Evolutionary conservation across 2,888 invertebrate genomes (phyloP), one percentile per base, ranked within the genome.

Genomic region (Suillia variegata): DNA sequence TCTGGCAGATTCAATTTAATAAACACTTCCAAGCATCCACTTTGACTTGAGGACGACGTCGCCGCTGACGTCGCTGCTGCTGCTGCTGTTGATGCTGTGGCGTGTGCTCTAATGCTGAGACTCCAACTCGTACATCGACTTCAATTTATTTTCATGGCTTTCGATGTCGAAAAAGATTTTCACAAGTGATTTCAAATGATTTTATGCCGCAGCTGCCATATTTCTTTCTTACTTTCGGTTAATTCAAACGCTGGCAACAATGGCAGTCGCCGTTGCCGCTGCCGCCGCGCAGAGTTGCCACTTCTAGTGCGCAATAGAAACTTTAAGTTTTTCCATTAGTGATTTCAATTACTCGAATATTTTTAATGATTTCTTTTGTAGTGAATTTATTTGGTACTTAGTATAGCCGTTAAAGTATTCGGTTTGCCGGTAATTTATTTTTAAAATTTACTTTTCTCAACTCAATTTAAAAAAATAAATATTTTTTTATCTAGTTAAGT

Each of bases 81-180:
- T n/a, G n/a, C 31, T 31, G 31, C 31, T 8, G 31, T 12, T 31
- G 6, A 31, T 12, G 31, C 31, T 12, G 12, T 31, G 6, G 15
- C 49, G 15, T 49, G n/a, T 24, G 20, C 17, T 47, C 47, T 17
- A n/a, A 22, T 15, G 22, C 12, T 31, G 31, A n/a, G 15, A 17
- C 15, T 51, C n/a, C 31, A 12, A 51, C 10, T 38, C 42, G 45
- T 20, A 45, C 45, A 38, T 45, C 63, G 74, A 52, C 54, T 55
- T 72, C 68, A 73, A 75, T 72, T 70, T 72, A 68, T 73, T 70
- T 72, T 75, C 64, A 73, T 68, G 69, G 42, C 45, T 59, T 54
- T 42, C 24, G 47, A 47, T 45, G 49, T 50, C 56, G 38, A 38
- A 50, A 45, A 24, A 49, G 49, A 56, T 56, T 56, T 48, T 56